Evolutionary conservation across 2,113 vertebrate species (phyloP).

Genomic region (Arenaria interpres): DNA sequence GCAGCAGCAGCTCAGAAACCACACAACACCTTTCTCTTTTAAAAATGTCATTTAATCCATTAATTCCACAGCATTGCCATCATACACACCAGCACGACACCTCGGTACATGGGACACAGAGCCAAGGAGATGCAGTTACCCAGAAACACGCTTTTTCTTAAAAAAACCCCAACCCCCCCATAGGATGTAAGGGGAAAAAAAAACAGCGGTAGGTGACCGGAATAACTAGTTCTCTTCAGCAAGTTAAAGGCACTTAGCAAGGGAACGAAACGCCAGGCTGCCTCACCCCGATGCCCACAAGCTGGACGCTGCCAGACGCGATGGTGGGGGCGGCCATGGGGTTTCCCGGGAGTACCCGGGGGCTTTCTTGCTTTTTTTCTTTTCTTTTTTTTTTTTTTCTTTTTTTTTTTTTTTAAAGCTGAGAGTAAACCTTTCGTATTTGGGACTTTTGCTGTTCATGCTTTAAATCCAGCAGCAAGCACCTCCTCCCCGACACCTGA

Average conservation of each 20-base stretch:
- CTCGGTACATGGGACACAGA: neutral
- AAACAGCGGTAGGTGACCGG: neutral
- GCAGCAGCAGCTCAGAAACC: neutral
- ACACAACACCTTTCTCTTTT: neutral
- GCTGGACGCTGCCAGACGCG: neutral
- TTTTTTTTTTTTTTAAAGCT: neutral
- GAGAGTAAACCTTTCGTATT: neutral
- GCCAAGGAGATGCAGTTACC: neutral
- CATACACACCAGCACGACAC: neutral
- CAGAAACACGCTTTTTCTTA: neutral
- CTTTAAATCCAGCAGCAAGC: neutral
- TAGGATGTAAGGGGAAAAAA: neutral
- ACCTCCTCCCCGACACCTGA: accelerated
- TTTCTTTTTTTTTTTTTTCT: no score
- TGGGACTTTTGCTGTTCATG: neutral
- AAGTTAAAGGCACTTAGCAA: constrained; percentile 15
- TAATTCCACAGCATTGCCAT: neutral
- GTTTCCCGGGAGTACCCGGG: neutral
- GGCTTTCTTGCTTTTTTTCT: neutral
- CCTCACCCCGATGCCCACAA: neutral
- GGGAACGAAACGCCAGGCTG: neutral
- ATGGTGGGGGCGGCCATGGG: accelerated
- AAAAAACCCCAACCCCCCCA: neutral
- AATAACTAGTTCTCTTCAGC: neutral
- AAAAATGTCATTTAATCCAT: constrained; percentile 6